Evolutionary conservation across 2,888 invertebrate species (phyloP).

Genomic region (Eucera pruinosa): DNA sequence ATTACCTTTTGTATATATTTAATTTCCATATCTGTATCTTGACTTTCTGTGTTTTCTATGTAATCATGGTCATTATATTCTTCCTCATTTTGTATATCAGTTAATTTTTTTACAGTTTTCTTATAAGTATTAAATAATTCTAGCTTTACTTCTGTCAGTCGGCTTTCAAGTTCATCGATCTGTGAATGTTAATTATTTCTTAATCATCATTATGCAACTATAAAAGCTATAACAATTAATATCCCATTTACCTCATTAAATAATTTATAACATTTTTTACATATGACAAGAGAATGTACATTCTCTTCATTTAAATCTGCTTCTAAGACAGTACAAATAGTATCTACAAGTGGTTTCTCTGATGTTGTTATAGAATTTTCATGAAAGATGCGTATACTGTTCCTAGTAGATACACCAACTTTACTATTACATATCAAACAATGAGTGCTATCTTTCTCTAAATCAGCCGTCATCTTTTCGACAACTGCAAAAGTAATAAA

Average conservation of each 20-base stretch:
- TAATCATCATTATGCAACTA: not conserved
- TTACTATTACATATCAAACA: slow-evolving; percentile 88
- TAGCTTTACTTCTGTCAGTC: slow-evolving; percentile 85
- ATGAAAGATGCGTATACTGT: slow-evolving; percentile 86
- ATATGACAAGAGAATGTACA: slow-evolving; percentile 87
- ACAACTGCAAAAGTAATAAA: slow-evolving; percentile 40
- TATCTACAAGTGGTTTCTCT: slow-evolving; percentile 82
- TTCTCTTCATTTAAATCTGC: slow-evolving; percentile 85
- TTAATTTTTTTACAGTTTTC: slow-evolving; percentile 80
- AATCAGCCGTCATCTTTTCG: slow-evolving; percentile 79
- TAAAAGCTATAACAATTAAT: not conserved
- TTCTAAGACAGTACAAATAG: slow-evolving; percentile 85
- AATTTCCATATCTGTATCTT: slow-evolving; percentile 34
- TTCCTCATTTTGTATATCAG: slow-evolving; percentile 73
- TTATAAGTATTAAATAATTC: slow-evolving; percentile 86
- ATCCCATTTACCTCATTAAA: slow-evolving; percentile 85
- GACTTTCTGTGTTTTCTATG: slow-evolving; percentile 75
- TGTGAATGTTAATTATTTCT: slow-evolving; percentile 52
- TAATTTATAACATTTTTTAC: slow-evolving; percentile 89
- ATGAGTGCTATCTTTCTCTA: slow-evolving; percentile 79
- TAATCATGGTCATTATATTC: slow-evolving; percentile 82
- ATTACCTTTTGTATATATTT: slow-evolving; percentile 37
- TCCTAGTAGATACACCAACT: slow-evolving; percentile 85
- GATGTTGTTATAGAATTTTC: slow-evolving; percentile 77
- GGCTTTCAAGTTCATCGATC: slow-evolving; percentile 86